Percentiles rank a stretch among this genome's conserved stretches.
These are phyloP conservation scores for Latrodectus geometricus DNA, from an alignment of 1,140 invertebrate genomes.

Conservation along the genomic window DNA sequence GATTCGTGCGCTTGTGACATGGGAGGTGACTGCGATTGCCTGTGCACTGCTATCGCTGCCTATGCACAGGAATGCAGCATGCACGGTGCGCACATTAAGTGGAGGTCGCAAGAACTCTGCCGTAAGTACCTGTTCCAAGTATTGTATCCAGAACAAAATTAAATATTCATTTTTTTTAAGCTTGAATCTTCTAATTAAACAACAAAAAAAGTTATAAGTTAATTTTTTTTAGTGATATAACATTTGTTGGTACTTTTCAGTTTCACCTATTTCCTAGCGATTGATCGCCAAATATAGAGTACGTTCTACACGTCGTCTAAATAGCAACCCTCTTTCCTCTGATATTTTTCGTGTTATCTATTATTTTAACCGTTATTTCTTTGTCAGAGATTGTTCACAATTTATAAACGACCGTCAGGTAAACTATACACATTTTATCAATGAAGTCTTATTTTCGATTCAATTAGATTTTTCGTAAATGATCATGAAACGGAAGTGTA, in stretches of 20 bases:
- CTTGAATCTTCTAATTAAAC: too few relatives aligned
- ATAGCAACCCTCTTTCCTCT: neutral
- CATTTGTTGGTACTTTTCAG: too few relatives aligned
- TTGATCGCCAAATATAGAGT: slow-evolving; percentile 81
- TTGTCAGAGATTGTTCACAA: too few relatives aligned
- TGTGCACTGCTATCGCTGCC: slow-evolving; percentile 87
- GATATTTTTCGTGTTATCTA: slow-evolving; percentile 14
- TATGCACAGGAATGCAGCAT: slow-evolving; percentile 85
- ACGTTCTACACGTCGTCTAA: slow-evolving; percentile 64
- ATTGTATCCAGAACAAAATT: too few relatives aligned
- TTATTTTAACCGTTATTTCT: neutral
- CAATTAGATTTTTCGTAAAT: too few relatives aligned
- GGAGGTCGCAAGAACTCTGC: slow-evolving; percentile 84
- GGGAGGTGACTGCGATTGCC: slow-evolving; percentile 89
- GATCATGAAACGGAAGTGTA: too few relatives aligned
- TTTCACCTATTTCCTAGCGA: slow-evolving; percentile 70
- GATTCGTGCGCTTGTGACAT: slow-evolving; percentile 89
- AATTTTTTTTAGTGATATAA: too few relatives aligned
- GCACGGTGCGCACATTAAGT: slow-evolving; percentile 76
- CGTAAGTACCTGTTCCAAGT: slow-evolving; percentile 73
- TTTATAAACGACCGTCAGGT: too few relatives aligned
- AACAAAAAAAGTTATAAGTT: too few relatives aligned
- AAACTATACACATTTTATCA: too few relatives aligned
- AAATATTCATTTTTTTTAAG: too few relatives aligned
- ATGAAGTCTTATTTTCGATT: too few relatives aligned